phyloP scores from a whole-genome alignment of 2,797 vertebrate species.

The Merluccius polli region DNA sequence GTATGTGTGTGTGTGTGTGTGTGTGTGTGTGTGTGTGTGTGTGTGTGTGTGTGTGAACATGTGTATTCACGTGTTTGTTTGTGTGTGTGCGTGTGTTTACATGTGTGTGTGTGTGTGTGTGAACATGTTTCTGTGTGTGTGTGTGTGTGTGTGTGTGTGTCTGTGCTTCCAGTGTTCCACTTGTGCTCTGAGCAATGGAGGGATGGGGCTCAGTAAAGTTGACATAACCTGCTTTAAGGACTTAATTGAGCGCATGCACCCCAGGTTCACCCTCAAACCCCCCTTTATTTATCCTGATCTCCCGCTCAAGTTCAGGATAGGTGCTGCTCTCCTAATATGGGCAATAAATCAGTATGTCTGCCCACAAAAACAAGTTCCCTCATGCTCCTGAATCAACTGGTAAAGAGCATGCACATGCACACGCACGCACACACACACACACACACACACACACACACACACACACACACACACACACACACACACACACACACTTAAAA shows the following conservation, averaged over 20 bases:
- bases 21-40: not conserved
- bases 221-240: slow-evolving; percentile 49
- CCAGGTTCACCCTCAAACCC: slow-evolving; percentile 25
- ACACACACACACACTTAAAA: not conserved
- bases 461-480: not conserved
- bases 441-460: not conserved
- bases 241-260: slow-evolving; percentile 57
- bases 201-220: slow-evolving; percentile 32
- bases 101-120: too few species aligned
- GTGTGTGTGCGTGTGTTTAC: too few species aligned
- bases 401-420: slow-evolving; percentile 6
- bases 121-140: too few species aligned
- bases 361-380: slow-evolving; percentile 45
- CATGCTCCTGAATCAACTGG: slow-evolving; percentile 39
- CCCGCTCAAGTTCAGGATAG: slow-evolving; percentile 52
- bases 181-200: slow-evolving; percentile 12
- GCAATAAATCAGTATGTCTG: slow-evolving; percentile 63
- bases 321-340: slow-evolving; percentile 53
- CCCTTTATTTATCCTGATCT: slow-evolving; percentile 55
- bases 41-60: too few species aligned
- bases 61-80: too few species aligned
- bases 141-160: too few species aligned
- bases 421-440: not conserved
- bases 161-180: slow-evolving; percentile 7
- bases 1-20: not conserved